Base-by-base conservation (phyloP, 37 sponge, comb jelly and placozoan genomes). In the Tethya wilhelma region DNA sequence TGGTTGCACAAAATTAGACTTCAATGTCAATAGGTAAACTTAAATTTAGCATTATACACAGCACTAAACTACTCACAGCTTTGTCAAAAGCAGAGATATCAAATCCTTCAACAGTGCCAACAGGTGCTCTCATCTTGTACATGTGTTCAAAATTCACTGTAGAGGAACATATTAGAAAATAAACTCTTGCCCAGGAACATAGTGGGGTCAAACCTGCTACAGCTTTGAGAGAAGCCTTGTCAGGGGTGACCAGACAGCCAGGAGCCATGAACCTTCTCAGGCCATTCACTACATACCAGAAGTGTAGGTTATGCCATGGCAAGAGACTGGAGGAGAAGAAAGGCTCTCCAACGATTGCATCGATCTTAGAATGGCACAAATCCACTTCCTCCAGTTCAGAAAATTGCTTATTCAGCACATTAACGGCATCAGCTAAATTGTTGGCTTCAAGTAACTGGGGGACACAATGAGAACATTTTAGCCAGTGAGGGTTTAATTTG, bases 221-320 rank as follows among this genome's bases (percentile, higher is more conserved):
- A 49, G 87, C 94, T 39, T 30, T 83, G 46, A 93, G 49, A 11
- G 36, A 38, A 14, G 76, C 91, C 26, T 9, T 46, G 23, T 37
- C 14, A 20, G 94, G 94, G 23, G 81, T 28, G 14, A 93, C 59
- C 1, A 32, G 56, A 30, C 58, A 56, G 9, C 62, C 79, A 1
- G 67, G 56, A 45, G 56, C 23, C 66, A 90, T 62, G 34, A 84
- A 38, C 29, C 17, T 42, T 31, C 60, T 20, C 29, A 90, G 53
- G 55, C 53, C 49, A 30, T 57, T 66, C 20, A 68, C 36, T 2
- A 84, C 79, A 46, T 90, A 93, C 94, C 91, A 90, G 86, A 80
- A 93, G 66, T 73, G 64, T 23, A 93, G 79, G 79, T 84, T 81
- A 73, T 93, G 91, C 94, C 94, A 93, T 2, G 94, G 91, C 36